Conservation (phyloP, 2,888 invertebrate species). For the Diaperis boleti region DNA sequence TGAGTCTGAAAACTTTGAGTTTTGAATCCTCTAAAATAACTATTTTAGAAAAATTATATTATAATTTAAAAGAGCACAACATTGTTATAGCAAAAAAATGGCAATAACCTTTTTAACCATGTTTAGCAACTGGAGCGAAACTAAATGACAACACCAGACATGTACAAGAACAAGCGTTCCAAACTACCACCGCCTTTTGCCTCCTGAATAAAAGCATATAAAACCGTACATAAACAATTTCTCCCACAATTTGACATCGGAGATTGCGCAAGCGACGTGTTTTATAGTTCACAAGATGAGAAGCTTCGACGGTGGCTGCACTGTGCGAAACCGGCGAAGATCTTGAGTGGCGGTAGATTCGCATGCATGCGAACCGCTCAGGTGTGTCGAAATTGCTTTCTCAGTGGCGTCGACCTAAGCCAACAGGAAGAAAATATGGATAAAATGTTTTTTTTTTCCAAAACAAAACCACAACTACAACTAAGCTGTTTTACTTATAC, state of each 20-base stretch:
- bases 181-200: background rate
- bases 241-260: constrained; percentile 16
- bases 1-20: no score
- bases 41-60: no score
- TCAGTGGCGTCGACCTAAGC: constrained; percentile 34
- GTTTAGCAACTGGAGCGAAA: background rate
- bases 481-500: no score
- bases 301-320: constrained; percentile 24
- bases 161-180: background rate
- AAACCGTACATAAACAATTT: constrained; percentile 1
- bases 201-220: background rate
- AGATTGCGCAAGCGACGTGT: constrained; percentile 8
- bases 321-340: constrained; percentile 24
- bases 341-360: constrained; percentile 18
- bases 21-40: no score
- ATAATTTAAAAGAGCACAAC: no score
- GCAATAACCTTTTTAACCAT: no score
- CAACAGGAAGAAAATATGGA: constrained; percentile 32
- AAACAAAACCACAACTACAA: no score
- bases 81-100: no score
- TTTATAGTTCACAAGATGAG: constrained; percentile 16
- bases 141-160: background rate
- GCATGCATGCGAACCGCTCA: constrained; percentile 33
- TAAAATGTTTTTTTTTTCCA: constrained; percentile 16
- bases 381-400: constrained; percentile 36